These are phyloP conservation scores for Cotesia congregata DNA, from an alignment of 2,888 invertebrate species.

Conservation along the genomic window DNA sequence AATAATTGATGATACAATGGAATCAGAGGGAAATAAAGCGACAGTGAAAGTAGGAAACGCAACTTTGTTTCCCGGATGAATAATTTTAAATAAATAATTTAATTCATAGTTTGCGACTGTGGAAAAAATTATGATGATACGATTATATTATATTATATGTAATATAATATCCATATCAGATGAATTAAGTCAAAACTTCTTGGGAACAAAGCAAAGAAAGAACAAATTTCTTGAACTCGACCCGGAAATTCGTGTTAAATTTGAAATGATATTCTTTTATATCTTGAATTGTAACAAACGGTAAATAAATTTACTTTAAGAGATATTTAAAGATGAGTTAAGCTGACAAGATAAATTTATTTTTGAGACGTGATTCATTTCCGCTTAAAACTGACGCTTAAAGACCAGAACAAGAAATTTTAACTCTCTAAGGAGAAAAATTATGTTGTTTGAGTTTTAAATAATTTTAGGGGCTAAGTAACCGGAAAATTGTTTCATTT, in stretches of 20 bases:
- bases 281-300: neutral
- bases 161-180: neutral
- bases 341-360: neutral
- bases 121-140: neutral
- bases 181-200: neutral
- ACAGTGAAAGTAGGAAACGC: constrained; percentile 22
- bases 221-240: neutral
- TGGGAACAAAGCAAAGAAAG: neutral
- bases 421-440: neutral
- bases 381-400: neutral
- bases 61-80: constrained; percentile 24
- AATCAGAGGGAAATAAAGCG: neutral
- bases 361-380: neutral
- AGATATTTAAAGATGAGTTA: too few relatives aligned
- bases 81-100: constrained; percentile 19
- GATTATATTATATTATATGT: neutral
- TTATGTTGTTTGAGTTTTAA: neutral
- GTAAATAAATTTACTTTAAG: neutral
- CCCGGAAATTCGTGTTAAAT: neutral
- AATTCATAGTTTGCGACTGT: neutral
- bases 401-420: neutral
- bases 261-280: neutral
- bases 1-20: neutral
- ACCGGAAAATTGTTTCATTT: neutral
- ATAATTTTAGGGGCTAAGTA: neutral